phyloP scores from a whole-genome alignment of 2,888 invertebrate species.

The Drosophila macrospina region DNA sequence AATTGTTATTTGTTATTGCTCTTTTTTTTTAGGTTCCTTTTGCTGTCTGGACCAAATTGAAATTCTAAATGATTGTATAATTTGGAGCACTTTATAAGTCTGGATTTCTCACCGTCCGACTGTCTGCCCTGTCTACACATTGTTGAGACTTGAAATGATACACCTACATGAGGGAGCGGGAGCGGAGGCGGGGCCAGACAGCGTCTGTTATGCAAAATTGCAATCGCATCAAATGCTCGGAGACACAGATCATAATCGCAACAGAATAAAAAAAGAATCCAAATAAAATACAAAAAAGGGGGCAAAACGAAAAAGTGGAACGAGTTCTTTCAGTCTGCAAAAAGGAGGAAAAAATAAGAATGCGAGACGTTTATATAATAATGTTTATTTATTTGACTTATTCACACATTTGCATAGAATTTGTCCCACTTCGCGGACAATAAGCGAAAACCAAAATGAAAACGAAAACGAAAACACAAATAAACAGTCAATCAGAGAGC shows the following conservation, averaged over 20 bases:
- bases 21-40: conserved; percentile 38
- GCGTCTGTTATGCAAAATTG: conserved; percentile 77
- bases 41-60: conserved; percentile 78
- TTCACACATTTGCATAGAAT: conserved; percentile 72
- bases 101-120: conserved; percentile 59
- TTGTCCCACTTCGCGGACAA: conserved; percentile 75
- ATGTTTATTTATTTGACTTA: conserved; percentile 74
- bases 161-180: conserved; percentile 46
- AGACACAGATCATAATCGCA: conserved; percentile 58
- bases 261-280: conserved; percentile 12
- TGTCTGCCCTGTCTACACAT: conserved; percentile 56
- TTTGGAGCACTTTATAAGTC: conserved; percentile 78
- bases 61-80: conserved; percentile 79
- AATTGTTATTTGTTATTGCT: conserved; percentile 22
- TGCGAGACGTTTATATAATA: conserved; percentile 72
- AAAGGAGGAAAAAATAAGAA: conserved; percentile 9
- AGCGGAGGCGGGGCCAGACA: conserved; percentile 52
- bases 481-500: conserved; percentile 46
- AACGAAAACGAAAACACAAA: conserved; percentile 44
- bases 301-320: conserved; percentile 26
- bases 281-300: conserved; percentile 24
- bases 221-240: conserved; percentile 73
- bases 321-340: conserved; percentile 45
- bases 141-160: conserved; percentile 62
- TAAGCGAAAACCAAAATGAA: conserved; percentile 37